phyloP scores from a whole-genome alignment of 2,888 invertebrate species.

The Hyalella azteca region DNA sequence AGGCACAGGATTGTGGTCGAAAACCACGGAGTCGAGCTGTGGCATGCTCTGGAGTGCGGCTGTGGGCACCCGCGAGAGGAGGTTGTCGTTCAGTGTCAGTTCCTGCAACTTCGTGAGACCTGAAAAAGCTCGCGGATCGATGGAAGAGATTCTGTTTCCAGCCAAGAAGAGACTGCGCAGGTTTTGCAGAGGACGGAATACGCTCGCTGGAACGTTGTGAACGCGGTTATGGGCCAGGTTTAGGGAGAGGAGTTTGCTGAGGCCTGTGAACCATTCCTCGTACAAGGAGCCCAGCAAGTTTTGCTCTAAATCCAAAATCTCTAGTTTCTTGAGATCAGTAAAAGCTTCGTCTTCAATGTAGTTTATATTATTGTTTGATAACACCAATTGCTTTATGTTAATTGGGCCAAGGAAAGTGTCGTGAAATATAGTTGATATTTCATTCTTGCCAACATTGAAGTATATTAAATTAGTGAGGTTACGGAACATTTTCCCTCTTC shows the following conservation, averaged over 20 bases:
- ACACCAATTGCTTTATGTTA: conserved; percentile 61
- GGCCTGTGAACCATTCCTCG: conserved; percentile 63
- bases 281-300: conserved; percentile 63
- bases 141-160: conserved; percentile 61
- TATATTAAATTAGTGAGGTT: conserved; percentile 61
- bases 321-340: conserved; percentile 62
- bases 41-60: conserved; percentile 51
- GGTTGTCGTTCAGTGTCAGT: conserved; percentile 59
- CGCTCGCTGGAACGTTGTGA: conserved; percentile 60
- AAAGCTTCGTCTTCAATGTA: conserved; percentile 64
- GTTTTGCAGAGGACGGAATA: conserved; percentile 60
- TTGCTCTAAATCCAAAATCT: conserved; percentile 61
- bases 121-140: conserved; percentile 62
- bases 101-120: conserved; percentile 61
- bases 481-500: conserved; percentile 62
- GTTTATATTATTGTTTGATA: conserved; percentile 62
- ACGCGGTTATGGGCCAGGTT: conserved; percentile 62
- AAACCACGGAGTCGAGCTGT: conserved; percentile 38
- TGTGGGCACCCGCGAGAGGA: conserved; percentile 57
- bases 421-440: conserved; percentile 62
- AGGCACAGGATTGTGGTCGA: conserved; percentile 53
- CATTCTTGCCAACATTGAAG: conserved; percentile 63
- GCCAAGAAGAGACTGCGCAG: conserved; percentile 61
- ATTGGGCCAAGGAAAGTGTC: conserved; percentile 63
- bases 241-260: conserved; percentile 61